A percentile compares a stretch with the other conserved stretches of the same genome.
Conservation (phyloP, 2,888 invertebrate genomes). For the Serripes groenlandicus region DNA sequence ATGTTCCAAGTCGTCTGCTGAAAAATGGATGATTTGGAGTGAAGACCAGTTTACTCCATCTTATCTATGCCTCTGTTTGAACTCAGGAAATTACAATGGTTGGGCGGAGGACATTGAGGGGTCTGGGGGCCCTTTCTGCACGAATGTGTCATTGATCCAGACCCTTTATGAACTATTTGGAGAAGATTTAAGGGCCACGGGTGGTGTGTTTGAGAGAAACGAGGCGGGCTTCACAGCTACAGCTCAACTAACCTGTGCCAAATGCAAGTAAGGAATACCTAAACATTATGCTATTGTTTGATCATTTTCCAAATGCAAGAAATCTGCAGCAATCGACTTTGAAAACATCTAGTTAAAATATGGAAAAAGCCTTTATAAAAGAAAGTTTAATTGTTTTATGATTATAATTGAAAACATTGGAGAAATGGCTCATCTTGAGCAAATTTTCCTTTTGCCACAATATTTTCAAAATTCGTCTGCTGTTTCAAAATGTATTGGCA, state of each 20-base stretch:
- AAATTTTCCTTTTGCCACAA: background rate
- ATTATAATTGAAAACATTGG: background rate
- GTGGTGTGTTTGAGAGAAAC: conserved; percentile 61
- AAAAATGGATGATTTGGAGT: too few relatives aligned
- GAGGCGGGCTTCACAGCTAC: conserved; percentile 67
- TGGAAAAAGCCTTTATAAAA: too few relatives aligned
- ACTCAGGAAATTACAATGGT: conserved; percentile 75
- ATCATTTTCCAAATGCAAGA: too few relatives aligned
- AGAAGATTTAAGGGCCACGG: conserved; percentile 66
- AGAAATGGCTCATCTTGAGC: background rate
- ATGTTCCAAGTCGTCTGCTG: too few relatives aligned
- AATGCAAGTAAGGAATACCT: conserved; percentile 59
- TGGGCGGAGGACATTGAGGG: conserved; percentile 75
- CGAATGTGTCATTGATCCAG: conserved; percentile 71
- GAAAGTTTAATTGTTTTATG: too few relatives aligned
- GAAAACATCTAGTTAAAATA: too few relatives aligned
- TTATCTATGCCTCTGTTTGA: too few relatives aligned
- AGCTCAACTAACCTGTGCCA: conserved; percentile 62
- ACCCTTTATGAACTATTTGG: conserved; percentile 72
- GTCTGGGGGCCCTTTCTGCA: conserved; percentile 74
- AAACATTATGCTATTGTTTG: background rate
- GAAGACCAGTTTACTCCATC: too few relatives aligned
- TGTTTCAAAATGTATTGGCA: too few relatives aligned
- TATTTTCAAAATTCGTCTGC: background rate
- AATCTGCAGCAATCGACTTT: too few relatives aligned